A percentile compares a stretch with the other conserved stretches of the same genome.
phyloP scores from a whole-genome alignment of 2,113 vertebrate genomes.

The Eulemur rufifrons region DNA sequence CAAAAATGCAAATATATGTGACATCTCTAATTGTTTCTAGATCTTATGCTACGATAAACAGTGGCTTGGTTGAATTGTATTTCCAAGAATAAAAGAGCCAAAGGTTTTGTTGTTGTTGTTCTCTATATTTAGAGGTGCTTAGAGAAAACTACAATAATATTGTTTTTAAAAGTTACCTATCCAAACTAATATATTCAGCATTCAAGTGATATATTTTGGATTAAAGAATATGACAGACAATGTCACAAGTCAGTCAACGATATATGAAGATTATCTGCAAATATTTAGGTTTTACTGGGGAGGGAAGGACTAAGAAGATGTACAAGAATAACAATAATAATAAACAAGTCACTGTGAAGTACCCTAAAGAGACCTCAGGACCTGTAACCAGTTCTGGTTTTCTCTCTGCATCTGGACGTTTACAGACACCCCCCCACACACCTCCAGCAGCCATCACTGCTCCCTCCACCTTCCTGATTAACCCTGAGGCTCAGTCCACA shows the following conservation, averaged over 20 bases:
- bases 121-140: slow-evolving; percentile 63
- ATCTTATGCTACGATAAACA: slow-evolving; percentile 37
- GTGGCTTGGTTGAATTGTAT: slow-evolving; percentile 58
- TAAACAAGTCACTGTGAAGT: neutral
- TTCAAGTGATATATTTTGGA: slow-evolving; percentile 1
- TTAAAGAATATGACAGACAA: slow-evolving; percentile 16
- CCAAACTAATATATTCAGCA: neutral
- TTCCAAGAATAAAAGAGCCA: slow-evolving; percentile 21
- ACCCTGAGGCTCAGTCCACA: neutral
- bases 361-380: neutral
- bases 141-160: neutral
- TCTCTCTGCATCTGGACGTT: slow-evolving; percentile 35
- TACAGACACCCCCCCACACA: neutral
- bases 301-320: neutral
- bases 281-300: neutral
- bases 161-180: slow-evolving; percentile 48
- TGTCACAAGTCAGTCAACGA: neutral
- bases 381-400: neutral
- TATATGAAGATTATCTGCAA: neutral
- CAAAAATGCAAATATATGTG: slow-evolving; percentile 67
- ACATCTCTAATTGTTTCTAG: slow-evolving; percentile 51
- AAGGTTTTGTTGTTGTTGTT: slow-evolving; percentile 38
- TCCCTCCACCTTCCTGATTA: neutral
- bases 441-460: neutral
- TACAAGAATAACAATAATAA: neutral